Evolutionary conservation across 2,888 invertebrate species (phyloP).

Genomic region (Xestia ashworthii): DNA sequence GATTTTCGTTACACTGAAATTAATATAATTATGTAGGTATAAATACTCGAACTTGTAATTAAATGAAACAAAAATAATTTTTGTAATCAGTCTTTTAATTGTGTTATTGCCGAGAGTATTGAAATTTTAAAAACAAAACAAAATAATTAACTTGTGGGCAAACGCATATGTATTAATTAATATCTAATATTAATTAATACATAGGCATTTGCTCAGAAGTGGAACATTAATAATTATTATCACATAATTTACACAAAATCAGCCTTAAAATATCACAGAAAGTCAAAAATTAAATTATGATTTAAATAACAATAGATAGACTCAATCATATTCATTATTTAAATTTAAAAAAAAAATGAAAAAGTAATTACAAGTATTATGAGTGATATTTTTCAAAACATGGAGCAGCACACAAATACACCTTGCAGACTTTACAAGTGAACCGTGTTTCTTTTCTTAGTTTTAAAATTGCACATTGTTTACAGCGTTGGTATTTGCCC

Average conservation of each 20-base stretch:
- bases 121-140: conserved; percentile 13
- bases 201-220: no score
- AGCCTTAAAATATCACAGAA: no score
- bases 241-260: no score
- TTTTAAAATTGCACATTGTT: conserved; percentile 45
- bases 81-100: conserved; percentile 43
- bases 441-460: conserved; percentile 47
- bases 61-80: conserved; percentile 38
- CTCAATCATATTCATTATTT: not conserved
- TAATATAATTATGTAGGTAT: no score
- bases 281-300: no score
- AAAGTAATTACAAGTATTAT: not conserved
- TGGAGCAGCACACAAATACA: conserved; percentile 47
- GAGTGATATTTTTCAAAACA: conserved; percentile 44
- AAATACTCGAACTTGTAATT: conserved; percentile 15
- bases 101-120: conserved; percentile 30
- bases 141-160: no score
- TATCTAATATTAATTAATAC: not conserved
- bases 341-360: not conserved
- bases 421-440: conserved; percentile 48
- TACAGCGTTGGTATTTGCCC: conserved; percentile 45
- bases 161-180: not conserved
- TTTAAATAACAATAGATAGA: no score
- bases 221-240: no score
- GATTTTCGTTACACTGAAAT: no score